Evolutionary conservation across 1,140 invertebrate genomes (phyloP).

Genomic region (Diabrotica virgifera): DNA sequence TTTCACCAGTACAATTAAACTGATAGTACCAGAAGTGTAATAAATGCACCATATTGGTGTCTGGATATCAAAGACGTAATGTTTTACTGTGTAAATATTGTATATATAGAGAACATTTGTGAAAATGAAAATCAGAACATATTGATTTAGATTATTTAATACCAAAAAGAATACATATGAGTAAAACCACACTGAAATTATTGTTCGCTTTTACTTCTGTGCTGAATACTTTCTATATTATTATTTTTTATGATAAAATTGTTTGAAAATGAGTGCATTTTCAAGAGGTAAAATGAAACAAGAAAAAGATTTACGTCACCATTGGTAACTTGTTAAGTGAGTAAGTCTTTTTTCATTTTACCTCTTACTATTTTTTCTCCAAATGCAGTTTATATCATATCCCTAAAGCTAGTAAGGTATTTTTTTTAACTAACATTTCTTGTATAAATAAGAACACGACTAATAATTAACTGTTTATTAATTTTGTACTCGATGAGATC

Average conservation of each 20-base stretch:
- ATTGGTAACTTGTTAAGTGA: too few species aligned
- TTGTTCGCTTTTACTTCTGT: neutral
- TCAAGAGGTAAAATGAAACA: neutral
- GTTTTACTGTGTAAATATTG: constrained; percentile 24
- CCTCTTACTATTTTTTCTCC: too few species aligned
- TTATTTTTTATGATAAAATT: neutral
- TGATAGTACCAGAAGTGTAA: too few species aligned
- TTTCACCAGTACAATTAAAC: too few species aligned
- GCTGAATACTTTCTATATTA: neutral
- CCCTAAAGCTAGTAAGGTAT: too few species aligned
- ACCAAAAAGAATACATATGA: neutral
- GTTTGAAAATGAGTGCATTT: neutral
- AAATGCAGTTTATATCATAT: too few species aligned
- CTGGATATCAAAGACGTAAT: constrained; percentile 17
- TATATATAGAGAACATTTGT: constrained; percentile 18
- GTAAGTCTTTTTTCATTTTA: too few species aligned
- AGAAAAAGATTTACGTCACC: too few species aligned
- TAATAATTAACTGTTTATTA: too few species aligned
- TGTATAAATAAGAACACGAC: too few species aligned
- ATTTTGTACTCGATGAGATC: too few species aligned
- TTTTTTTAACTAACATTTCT: too few species aligned
- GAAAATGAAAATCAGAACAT: constrained; percentile 5
- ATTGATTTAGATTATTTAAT: constrained; percentile 3
- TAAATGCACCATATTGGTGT: constrained; percentile 24
- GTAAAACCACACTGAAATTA: neutral